These are phyloP conservation scores for Thelaira solivaga DNA, from an alignment of 2,888 invertebrate species.

Conservation along the genomic window DNA sequence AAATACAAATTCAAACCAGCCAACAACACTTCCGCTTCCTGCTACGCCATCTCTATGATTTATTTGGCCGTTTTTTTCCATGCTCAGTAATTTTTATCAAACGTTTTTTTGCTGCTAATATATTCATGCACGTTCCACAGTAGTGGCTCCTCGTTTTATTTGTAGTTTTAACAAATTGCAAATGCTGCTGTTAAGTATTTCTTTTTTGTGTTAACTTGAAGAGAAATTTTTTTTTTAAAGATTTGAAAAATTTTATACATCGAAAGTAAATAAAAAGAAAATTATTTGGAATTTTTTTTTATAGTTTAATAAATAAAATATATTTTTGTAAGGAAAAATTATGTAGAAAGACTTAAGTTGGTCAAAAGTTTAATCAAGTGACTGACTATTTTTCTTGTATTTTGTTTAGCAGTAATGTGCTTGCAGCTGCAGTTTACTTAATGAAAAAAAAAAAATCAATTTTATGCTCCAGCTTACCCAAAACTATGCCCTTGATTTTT, in stretches of 20 bases:
- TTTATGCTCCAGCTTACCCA: no score
- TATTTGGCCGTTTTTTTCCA: background rate
- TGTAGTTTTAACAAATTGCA: slow-evolving; percentile 31
- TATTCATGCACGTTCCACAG: slow-evolving; percentile 14
- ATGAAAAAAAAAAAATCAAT: no score
- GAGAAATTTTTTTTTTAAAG: background rate
- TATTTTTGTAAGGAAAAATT: no score
- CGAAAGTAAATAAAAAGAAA: background rate
- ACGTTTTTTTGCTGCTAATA: background rate
- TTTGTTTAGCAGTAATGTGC: no score
- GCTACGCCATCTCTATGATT: slow-evolving; percentile 8
- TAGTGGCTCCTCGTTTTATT: background rate
- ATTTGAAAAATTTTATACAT: slow-evolving; percentile 9
- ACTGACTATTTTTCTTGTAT: no score
- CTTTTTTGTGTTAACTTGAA: background rate
- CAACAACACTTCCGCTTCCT: slow-evolving; percentile 57
- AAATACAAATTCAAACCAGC: slow-evolving; percentile 48
- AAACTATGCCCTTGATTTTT: no score
- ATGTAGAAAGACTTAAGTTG: no score
- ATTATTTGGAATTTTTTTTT: background rate
- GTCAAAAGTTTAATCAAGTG: no score
- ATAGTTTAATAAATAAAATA: no score
- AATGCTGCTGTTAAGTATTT: slow-evolving; percentile 9
- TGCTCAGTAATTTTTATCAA: slow-evolving; percentile 11
- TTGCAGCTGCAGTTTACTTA: no score